Evolutionary conservation across 2,113 vertebrate genomes (phyloP).

Genomic region (Petaurus breviceps): DNA sequence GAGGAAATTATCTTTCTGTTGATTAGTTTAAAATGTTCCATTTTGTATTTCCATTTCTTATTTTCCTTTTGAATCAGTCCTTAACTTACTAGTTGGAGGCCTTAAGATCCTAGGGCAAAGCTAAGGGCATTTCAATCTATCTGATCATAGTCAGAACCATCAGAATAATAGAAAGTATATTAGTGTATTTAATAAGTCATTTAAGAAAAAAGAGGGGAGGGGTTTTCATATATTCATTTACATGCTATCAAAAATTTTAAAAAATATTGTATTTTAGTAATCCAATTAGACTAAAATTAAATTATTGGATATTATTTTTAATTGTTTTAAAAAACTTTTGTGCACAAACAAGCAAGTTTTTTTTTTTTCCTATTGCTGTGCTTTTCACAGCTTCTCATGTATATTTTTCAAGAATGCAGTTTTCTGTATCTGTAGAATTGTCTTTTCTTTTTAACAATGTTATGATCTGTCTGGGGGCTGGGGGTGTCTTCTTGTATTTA

Average conservation of each 20-base stretch:
- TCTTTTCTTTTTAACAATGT: conserved; percentile 45
- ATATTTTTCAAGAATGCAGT: conserved; percentile 8
- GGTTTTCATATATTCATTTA: background rate
- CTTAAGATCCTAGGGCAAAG: conserved; percentile 82
- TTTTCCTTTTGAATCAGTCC: conserved; percentile 83
- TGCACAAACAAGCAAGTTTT: conserved; percentile 10
- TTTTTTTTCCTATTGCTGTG: background rate
- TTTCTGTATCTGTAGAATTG: conserved; percentile 2
- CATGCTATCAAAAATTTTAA: conserved; percentile 5
- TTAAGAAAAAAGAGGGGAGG: background rate
- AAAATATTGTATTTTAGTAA: background rate
- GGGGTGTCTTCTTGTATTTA: conserved; percentile 4
- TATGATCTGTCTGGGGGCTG: conserved; percentile 8
- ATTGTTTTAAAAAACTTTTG: conserved; percentile 8
- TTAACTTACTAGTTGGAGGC: conserved; percentile 84
- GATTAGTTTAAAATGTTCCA: conserved; percentile 84
- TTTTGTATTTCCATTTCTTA: conserved; percentile 82
- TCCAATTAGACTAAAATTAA: conserved; percentile 5
- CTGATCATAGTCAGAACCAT: conserved; percentile 67
- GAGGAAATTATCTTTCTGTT: conserved; percentile 78
- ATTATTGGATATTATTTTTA: conserved; percentile 6
- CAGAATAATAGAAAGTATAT: conserved; percentile 68
- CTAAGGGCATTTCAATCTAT: conserved; percentile 81
- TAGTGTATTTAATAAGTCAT: conserved; percentile 68
- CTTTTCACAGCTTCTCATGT: background rate